Base-by-base conservation (phyloP, 1,140 invertebrate species). In the Drosophila carrolli region DNA sequence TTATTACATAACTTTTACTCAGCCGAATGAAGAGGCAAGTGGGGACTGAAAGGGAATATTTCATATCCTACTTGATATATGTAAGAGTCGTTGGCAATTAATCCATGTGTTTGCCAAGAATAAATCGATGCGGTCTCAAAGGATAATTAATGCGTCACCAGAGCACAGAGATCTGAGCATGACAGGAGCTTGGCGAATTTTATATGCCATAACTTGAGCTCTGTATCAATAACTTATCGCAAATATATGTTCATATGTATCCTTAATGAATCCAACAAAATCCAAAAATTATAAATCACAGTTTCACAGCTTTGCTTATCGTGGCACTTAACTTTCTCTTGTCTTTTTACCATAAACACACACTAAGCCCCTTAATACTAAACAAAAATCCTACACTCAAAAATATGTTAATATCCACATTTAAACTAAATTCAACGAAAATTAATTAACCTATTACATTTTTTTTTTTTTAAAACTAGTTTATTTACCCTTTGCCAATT, bases 61-160 rank as follows among this genome's bases (percentile, higher is more conserved):
- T 78, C 73, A 67, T 80, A 72, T 72, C 55, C 51, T 60, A 63
- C 62, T 78, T 76, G 72, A 78, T 76, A 84, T 67, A 78, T 76
- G 79, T 67, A 76, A 78, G 75, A 83, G 66, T 84, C 59, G 46
- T 44, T 56, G 74, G 75, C 83, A 75, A 82, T 83, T 88, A 86
- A 83, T 88, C 86, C 83, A 68, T 67, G 70, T 70, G 75, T 48
- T 46, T 43, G 51, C 43, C 77, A 79, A 65, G 74, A 67, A 88
- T 88, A 88, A 88, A 86, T 86, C 82, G 57, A 83, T 73, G 70
- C 35, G 56, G 55, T 76, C 80, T 73, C 84, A 86, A 88, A 79
- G 83, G 84, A 86, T 86, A 86, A 86, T 86, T 86, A 88, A 86
- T 88, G 79, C 83, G 79, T 67, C 66, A 60, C 75, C 50, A 51